A percentile compares a stretch with the other conserved stretches of the same genome.
Evolutionary conservation across 2,113 vertebrate genomes (phyloP).

Genomic region (Illadopsis cleaveri): DNA sequence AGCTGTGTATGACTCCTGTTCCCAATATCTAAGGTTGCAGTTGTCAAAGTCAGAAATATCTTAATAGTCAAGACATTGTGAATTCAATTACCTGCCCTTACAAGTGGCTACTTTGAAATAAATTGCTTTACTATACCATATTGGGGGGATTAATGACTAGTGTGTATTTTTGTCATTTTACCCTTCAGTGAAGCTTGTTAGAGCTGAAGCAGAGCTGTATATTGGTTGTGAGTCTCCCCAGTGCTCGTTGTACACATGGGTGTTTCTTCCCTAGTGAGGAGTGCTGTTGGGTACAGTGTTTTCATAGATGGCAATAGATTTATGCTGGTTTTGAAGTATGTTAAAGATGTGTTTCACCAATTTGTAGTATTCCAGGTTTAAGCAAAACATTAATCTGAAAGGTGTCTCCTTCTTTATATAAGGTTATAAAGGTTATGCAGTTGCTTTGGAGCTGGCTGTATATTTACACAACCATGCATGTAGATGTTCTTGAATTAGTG

Average conservation of each 20-base stretch:
- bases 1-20: not conserved
- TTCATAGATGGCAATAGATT: not conserved
- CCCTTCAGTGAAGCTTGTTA: not conserved
- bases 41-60: not conserved
- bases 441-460: not conserved
- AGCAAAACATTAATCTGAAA: not conserved
- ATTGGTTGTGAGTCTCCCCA: not conserved
- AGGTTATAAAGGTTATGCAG: not conserved
- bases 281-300: not conserved
- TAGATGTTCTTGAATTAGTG: not conserved
- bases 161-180: not conserved
- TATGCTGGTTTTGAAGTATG: not conserved
- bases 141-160: not conserved
- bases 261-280: not conserved
- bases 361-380: not conserved
- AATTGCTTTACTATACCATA: not conserved
- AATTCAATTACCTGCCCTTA: not conserved
- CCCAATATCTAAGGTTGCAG: not conserved
- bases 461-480: not conserved
- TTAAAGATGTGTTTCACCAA: not conserved
- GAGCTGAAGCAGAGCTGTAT: not conserved
- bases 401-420: not conserved
- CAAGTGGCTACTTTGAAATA: not conserved
- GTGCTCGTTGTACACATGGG: rapidly evolving
- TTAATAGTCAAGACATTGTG: not conserved